Base-by-base conservation (phyloP, 1,140 invertebrate species). In the Orchestia grillus region DNA sequence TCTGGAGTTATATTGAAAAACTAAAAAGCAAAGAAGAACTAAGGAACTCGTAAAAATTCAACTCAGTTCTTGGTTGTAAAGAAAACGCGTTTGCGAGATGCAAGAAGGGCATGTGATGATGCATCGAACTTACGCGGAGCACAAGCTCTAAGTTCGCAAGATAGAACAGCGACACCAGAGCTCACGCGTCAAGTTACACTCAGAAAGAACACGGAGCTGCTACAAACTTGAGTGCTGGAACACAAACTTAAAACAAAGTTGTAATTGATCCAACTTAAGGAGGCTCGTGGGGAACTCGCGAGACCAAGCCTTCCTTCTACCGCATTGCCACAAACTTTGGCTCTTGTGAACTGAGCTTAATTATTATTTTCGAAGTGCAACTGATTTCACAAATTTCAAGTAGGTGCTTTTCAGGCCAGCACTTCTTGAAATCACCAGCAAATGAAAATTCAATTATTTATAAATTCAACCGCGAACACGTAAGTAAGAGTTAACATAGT, bases 151-250 rank as follows among this genome's bases (percentile, higher is more conserved):
- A 41, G 88, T 90, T 90, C 43, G 88, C 36, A 43, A 41, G 87
- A 36, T 4, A 90, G 88, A 90, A 44, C 36, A 90, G 8, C 41
- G 88, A 90, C 88, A 16, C 88, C 16, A 42, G 88, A 90, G 88
- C 11, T 41, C 88, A 6, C 43, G 41, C 88, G 88, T 90, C 88
- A 90, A 41, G 88, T 42, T 44, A 90, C 41, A 4, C 16, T 42
- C 15, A 4, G 88, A 90, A 90, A 90, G 43, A 90, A 90, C 43
- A 90, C 88, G 15, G 28, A 90, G 88, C 43, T 90, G 88, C 88
- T 41, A 90, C 88, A 90, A 90, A 90, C 88, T 90, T 90, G 43
- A 41, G 43, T 90, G 88, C 88, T 90, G 88, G 88, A 8, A 44
- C 88, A 44, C 88, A 41, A 90, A 90, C 88, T 90, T 90, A 41